phyloP scores from a whole-genome alignment of 2,113 vertebrate species.

The Sturnus vulgaris region DNA sequence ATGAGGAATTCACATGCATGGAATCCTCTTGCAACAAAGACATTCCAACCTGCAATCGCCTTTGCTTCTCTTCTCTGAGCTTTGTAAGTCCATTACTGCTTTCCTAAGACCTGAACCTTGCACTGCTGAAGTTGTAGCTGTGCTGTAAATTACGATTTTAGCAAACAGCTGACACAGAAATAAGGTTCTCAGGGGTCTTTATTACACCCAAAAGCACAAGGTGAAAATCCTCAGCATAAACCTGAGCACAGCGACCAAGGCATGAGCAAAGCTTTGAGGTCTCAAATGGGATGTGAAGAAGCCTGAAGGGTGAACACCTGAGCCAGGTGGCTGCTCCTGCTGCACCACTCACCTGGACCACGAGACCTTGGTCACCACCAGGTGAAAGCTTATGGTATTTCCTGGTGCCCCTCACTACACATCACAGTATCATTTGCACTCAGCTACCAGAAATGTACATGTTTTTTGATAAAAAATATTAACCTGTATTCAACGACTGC shows the following conservation, averaged over 20 bases:
- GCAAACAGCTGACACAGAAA: not conserved
- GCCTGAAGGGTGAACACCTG: not conserved
- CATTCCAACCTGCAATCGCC: not conserved
- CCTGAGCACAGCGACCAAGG: not conserved
- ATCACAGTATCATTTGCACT: too few relatives aligned
- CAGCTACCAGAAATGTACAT: not conserved
- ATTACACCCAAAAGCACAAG: not conserved
- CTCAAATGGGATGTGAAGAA: not conserved
- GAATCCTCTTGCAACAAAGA: not conserved
- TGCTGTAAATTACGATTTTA: not conserved
- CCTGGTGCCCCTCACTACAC: not conserved
- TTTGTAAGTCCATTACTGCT: not conserved
- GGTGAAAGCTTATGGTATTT: not conserved
- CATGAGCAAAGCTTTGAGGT: accelerated
- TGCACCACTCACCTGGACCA: not conserved
- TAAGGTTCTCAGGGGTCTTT: not conserved
- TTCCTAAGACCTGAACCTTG: not conserved
- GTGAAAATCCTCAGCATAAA: not conserved
- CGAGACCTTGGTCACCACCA: too few relatives aligned
- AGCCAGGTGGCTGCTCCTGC: not conserved
- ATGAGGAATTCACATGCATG: not conserved
- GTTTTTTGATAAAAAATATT: not conserved
- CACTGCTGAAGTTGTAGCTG: not conserved
- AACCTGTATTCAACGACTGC: not conserved
- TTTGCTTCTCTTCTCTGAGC: not conserved